phyloP scores from a whole-genome alignment of 2,113 vertebrate species.

The Micronisus gabar region DNA sequence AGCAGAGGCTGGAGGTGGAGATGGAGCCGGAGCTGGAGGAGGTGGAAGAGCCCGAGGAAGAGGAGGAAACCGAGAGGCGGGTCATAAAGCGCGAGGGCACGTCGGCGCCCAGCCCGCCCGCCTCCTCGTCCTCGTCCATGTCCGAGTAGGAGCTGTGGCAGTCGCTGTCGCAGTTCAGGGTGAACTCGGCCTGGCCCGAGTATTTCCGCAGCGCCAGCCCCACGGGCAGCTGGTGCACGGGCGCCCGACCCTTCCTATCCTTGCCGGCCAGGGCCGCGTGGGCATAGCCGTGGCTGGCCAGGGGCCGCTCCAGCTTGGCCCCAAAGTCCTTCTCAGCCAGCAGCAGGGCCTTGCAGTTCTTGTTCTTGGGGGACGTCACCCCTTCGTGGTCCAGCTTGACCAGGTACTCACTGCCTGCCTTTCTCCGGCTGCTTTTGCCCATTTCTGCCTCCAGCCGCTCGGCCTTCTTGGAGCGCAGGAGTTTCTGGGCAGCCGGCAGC shows the following conservation, averaged over 20 bases:
- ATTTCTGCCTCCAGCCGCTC: conserved; percentile 72
- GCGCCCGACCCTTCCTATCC: conserved; percentile 84
- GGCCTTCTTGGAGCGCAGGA: conserved; percentile 78
- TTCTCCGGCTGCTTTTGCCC: conserved; percentile 73
- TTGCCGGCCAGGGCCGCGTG: conserved; percentile 84
- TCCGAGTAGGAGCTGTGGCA: conserved; percentile 93
- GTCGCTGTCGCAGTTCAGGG: conserved; percentile 88
- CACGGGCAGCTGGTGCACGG: conserved; percentile 81
- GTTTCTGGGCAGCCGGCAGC: conserved; percentile 72
- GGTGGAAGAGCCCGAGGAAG: conserved; percentile 92
- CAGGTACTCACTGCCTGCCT: conserved; percentile 80
- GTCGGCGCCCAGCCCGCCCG: conserved; percentile 75
- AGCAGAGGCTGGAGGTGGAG: conserved; percentile 93
- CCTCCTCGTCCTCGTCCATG: conserved; percentile 87
- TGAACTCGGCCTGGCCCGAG: conserved; percentile 75
- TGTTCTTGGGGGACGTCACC: conserved; percentile 95
- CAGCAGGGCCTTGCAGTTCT: conserved; percentile 89
- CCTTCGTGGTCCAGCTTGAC: conserved; percentile 97
- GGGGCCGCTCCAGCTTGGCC: conserved; percentile 75
- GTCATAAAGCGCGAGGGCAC: conserved; percentile 86
- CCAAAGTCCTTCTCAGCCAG: conserved; percentile 79
- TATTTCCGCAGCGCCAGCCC: conserved; percentile 85
- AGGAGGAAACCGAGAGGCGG: conserved; percentile 89
- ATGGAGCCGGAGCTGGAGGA: conserved; percentile 92
- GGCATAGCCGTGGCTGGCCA: conserved; percentile 76